Conservation (phyloP, 92 coral and sea anemone species). For the Umimayanthus chanpuru region DNA sequence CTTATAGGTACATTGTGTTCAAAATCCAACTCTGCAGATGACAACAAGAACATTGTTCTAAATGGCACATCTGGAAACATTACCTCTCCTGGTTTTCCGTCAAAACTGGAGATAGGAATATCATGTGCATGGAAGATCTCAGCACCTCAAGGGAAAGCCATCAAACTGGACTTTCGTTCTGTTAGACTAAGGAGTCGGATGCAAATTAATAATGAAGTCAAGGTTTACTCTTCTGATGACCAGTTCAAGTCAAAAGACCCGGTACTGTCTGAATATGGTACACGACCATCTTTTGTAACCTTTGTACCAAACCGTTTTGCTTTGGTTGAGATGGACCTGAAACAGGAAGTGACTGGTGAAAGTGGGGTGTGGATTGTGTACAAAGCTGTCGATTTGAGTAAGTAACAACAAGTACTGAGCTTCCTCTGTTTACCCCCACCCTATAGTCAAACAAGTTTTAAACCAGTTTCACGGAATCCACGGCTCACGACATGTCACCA, state of each 20-base stretch:
- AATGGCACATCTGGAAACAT: conserved; percentile 15
- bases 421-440: background rate
- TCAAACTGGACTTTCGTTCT: conserved; percentile 16
- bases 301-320: conserved; percentile 20
- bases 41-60: conserved; percentile 22
- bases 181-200: background rate
- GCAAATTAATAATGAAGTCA: background rate
- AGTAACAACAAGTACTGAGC: background rate
- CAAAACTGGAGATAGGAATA: background rate
- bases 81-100: conserved; percentile 36
- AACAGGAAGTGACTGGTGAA: conserved; percentile 15
- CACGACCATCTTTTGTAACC: conserved; percentile 12
- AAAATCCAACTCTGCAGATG: conserved; percentile 4
- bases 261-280: background rate
- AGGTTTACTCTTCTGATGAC: background rate
- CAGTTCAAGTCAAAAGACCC: background rate
- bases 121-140: conserved; percentile 34
- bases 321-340: background rate
- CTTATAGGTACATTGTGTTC: conserved; percentile 18
- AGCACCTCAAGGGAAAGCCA: conserved; percentile 22
- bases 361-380: conserved; percentile 15
- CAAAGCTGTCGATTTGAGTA: conserved; percentile 26
- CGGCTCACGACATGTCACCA: no score
- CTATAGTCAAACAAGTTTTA: no score
- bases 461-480: no score